A percentile compares a stretch with the other conserved stretches of the same genome.
These are phyloP conservation scores for Nettapus auritus DNA, from an alignment of 2,113 vertebrate genomes.

Conservation along the genomic window DNA sequence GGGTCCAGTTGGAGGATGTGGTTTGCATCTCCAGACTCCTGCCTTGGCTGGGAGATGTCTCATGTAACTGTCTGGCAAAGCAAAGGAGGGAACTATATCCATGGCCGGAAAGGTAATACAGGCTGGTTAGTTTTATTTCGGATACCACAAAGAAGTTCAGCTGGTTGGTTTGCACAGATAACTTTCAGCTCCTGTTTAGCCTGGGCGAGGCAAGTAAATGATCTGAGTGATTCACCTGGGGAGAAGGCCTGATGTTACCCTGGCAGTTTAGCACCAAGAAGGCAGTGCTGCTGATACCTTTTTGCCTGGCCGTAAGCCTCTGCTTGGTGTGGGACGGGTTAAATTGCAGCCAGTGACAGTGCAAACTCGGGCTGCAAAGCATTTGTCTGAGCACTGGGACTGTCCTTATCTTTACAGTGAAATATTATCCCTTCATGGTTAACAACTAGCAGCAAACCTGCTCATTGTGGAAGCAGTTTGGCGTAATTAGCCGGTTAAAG, in stretches of 20 bases:
- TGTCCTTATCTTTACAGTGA: constrained; percentile 29
- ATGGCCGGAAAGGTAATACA: neutral
- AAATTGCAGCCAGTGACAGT: neutral
- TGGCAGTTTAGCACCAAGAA: neutral
- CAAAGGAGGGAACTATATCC: neutral
- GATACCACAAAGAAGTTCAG: neutral
- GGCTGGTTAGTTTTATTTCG: neutral
- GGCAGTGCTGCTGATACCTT: too few relatives aligned
- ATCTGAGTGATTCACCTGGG: accelerated
- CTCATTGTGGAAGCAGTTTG: constrained; percentile 57
- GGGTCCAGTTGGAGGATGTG: neutral
- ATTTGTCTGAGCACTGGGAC: constrained; percentile 1
- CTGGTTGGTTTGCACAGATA: neutral
- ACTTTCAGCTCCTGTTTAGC: neutral
- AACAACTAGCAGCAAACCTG: constrained; percentile 56
- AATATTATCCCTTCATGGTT: constrained; percentile 68
- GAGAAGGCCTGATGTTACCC: neutral
- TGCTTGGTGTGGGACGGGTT: neutral
- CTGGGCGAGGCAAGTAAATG: neutral
- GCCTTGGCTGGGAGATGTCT: neutral
- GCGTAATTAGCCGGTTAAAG: constrained; percentile 72
- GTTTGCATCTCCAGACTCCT: neutral
- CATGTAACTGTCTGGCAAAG: neutral
- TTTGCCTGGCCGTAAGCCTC: neutral
- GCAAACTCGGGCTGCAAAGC: neutral